A percentile compares a stretch with the other conserved stretches of the same genome.
Conservation (phyloP, 2,113 vertebrate species). For the Zosterops japonicus region DNA sequence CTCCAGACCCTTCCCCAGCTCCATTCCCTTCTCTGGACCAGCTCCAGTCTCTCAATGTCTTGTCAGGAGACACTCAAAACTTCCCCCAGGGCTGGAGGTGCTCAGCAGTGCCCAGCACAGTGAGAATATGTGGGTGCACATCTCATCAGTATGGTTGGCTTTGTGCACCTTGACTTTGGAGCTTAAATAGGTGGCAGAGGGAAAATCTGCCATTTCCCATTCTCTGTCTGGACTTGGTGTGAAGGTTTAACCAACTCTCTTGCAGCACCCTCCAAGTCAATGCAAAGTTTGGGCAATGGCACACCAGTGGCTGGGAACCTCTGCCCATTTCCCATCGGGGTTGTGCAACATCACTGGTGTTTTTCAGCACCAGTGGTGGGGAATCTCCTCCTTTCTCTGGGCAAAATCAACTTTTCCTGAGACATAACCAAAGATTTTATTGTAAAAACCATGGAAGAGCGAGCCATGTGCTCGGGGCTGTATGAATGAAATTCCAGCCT, state of each 20-base stretch:
- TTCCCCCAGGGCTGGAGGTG: not conserved
- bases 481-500: conserved; percentile 36
- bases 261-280: not conserved
- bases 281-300: not conserved
- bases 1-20: not conserved
- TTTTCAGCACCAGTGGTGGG: not conserved
- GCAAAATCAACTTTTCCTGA: not conserved
- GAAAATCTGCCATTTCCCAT: not conserved
- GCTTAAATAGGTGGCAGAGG: not conserved
- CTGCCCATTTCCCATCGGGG: not conserved
- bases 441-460: not conserved
- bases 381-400: not conserved
- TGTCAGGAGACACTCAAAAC: not conserved
- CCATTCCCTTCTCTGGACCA: not conserved
- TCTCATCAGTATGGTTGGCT: not conserved
- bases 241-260: not conserved
- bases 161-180: not conserved
- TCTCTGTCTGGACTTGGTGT: not conserved
- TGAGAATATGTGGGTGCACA: not conserved
- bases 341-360: not conserved
- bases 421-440: not conserved
- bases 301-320: not conserved
- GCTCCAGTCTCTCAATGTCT: not conserved
- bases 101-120: not conserved
- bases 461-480: not conserved